Evolutionary conservation across 2,888 invertebrate species (phyloP).

Genomic region (Xestoiulus laeticollis): DNA sequence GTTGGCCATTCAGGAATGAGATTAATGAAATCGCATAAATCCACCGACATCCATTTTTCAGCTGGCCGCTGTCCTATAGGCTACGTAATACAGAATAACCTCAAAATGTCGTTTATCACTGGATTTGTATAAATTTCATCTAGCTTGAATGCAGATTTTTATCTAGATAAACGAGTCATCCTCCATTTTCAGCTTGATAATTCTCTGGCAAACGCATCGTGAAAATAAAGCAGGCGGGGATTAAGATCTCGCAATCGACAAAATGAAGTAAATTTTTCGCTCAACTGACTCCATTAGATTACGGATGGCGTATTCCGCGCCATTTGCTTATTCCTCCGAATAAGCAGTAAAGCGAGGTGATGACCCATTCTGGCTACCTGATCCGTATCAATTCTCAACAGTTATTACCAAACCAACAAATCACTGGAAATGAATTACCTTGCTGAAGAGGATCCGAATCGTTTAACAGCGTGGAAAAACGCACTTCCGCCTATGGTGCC

Average conservation of each 20-base stretch:
- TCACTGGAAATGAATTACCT: conserved; percentile 22
- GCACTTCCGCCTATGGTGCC: neutral
- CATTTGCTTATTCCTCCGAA: conserved; percentile 27
- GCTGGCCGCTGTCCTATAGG: neutral
- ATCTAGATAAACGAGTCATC: neutral
- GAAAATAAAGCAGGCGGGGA: neutral
- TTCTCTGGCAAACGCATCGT: neutral
- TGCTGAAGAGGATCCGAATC: neutral
- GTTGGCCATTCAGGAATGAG: neutral
- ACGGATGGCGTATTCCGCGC: neutral
- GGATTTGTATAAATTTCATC: neutral
- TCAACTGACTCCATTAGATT: conserved; percentile 28
- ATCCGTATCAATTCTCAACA: conserved; percentile 34
- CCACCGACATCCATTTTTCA: neutral
- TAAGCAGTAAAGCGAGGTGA: conserved; percentile 22
- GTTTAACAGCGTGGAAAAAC: conserved; percentile 29
- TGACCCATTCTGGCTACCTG: conserved; percentile 17
- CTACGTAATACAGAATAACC: neutral
- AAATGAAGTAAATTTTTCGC: conserved; percentile 7
- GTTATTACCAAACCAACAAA: conserved; percentile 23
- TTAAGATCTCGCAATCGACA: neutral
- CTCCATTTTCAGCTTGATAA: neutral
- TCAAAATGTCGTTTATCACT: neutral
- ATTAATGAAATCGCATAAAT: neutral
- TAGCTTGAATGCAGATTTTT: neutral